phyloP scores from a whole-genome alignment of 2,113 vertebrate genomes.

The Tor tambroides region DNA sequence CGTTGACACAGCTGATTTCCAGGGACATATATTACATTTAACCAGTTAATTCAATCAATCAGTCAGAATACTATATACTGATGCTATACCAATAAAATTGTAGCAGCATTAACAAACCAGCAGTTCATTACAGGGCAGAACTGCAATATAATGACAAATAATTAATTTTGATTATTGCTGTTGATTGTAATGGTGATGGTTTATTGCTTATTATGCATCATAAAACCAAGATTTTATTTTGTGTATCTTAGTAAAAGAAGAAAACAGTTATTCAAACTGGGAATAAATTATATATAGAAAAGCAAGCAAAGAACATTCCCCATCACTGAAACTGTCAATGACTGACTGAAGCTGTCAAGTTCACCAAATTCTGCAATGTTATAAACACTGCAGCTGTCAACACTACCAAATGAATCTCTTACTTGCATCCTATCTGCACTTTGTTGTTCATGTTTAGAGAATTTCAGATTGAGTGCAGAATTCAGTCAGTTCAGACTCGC shows the following conservation, averaged over 20 bases:
- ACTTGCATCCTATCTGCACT: not conserved
- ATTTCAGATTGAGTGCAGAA: not conserved
- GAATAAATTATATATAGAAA: not conserved
- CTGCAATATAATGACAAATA: not conserved
- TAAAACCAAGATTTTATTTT: not conserved
- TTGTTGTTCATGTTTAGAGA: not conserved
- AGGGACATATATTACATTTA: no score
- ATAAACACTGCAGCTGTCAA: not conserved
- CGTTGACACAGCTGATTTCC: no score
- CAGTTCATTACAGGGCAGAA: not conserved
- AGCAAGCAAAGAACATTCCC: not conserved
- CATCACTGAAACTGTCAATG: not conserved
- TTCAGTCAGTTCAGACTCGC: no score
- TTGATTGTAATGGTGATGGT: not conserved
- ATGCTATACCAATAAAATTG: not conserved
- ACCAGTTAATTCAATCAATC: no score
- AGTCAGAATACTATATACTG: not conserved
- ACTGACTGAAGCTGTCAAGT: no score
- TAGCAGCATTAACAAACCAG: not conserved
- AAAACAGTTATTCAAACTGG: not conserved
- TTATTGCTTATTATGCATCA: not conserved
- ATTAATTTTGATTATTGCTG: not conserved
- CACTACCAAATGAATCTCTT: not conserved
- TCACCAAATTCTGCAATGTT: not conserved
- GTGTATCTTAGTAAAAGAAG: not conserved